These are phyloP conservation scores for Chionoecetes opilio DNA, from an alignment of 1,140 invertebrate species.

Conservation along the genomic window DNA sequence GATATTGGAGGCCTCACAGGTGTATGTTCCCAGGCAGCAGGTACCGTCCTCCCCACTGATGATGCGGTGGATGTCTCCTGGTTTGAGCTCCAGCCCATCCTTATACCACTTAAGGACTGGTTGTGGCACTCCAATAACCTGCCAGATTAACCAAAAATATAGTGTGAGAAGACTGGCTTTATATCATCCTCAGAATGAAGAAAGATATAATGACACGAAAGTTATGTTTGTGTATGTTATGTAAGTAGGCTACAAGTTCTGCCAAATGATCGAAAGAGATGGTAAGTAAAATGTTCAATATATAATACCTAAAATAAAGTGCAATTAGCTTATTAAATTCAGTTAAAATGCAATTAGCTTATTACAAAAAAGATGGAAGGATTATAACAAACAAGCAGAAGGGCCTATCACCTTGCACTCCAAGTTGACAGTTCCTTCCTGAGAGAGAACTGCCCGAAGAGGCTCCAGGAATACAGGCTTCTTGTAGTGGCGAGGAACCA, in stretches of 20 bases:
- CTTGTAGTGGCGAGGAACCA: slow-evolving; percentile 94
- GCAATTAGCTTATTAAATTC: too few relatives aligned
- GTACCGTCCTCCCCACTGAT: slow-evolving; percentile 94
- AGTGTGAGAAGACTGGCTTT: neutral
- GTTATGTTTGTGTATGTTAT: too few relatives aligned
- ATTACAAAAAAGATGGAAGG: too few relatives aligned
- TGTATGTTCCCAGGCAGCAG: slow-evolving; percentile 95
- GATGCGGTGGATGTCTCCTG: slow-evolving; percentile 95
- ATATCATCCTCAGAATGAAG: too few relatives aligned
- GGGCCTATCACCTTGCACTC: slow-evolving; percentile 90
- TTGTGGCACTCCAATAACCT: slow-evolving; percentile 95
- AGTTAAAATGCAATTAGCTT: too few relatives aligned
- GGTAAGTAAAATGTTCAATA: too few relatives aligned
- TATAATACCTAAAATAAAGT: too few relatives aligned
- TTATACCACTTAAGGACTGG: slow-evolving; percentile 95
- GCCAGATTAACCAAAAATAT: neutral
- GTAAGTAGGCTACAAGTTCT: too few relatives aligned
- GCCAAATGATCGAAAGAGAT: too few relatives aligned
- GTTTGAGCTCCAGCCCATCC: slow-evolving; percentile 93
- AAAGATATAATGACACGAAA: too few relatives aligned
- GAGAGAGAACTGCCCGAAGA: slow-evolving; percentile 91
- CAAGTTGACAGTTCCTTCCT: slow-evolving; percentile 94
- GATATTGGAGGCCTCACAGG: slow-evolving; percentile 96
- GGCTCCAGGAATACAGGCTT: slow-evolving; percentile 94
- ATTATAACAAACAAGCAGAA: neutral